phyloP scores from a whole-genome alignment of 2,113 vertebrate genomes.

The Sinocyclocheilus anophthalmus region DNA sequence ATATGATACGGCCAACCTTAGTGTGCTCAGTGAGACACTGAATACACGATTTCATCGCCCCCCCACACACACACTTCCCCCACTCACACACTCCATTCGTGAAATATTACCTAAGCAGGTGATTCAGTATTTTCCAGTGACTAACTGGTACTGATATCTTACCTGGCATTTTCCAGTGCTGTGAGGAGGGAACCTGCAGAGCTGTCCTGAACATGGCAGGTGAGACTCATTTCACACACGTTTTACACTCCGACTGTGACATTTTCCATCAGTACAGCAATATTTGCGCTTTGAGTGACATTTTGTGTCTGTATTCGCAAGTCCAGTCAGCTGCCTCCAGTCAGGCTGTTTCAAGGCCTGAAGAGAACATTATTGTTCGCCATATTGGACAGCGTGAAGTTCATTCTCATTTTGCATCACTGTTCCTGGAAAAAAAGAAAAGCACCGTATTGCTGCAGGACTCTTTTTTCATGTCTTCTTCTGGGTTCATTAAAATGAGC shows the following conservation, averaged over 20 bases:
- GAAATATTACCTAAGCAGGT: constrained; percentile 38
- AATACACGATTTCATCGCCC: constrained; percentile 9
- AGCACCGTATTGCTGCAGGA: not conserved
- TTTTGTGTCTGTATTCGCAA: not conserved
- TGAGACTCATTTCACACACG: constrained; percentile 13
- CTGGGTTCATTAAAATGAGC: constrained; percentile 30
- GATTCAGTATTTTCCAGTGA: constrained; percentile 46
- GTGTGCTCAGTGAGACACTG: constrained; percentile 2
- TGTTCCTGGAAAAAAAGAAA: not conserved
- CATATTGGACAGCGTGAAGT: not conserved
- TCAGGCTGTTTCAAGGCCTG: constrained; percentile 3
- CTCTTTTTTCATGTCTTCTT: constrained; percentile 14
- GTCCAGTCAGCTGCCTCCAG: not conserved
- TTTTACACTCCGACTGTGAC: not conserved
- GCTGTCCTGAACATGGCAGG: constrained; percentile 34
- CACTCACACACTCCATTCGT: constrained; percentile 9
- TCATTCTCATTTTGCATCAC: not conserved
- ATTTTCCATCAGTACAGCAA: constrained; percentile 35
- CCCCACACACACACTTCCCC: not conserved
- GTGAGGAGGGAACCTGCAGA: constrained; percentile 8
- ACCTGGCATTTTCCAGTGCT: constrained; percentile 33
- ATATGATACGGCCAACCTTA: not conserved
- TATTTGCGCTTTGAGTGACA: not conserved
- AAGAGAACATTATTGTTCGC: not conserved
- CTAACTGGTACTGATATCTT: constrained; percentile 26